Evolutionary conservation across 1,140 invertebrate genomes (phyloP), one percentile per base, ranked within the genome.

Genomic region (Drosophila kepulauana): DNA sequence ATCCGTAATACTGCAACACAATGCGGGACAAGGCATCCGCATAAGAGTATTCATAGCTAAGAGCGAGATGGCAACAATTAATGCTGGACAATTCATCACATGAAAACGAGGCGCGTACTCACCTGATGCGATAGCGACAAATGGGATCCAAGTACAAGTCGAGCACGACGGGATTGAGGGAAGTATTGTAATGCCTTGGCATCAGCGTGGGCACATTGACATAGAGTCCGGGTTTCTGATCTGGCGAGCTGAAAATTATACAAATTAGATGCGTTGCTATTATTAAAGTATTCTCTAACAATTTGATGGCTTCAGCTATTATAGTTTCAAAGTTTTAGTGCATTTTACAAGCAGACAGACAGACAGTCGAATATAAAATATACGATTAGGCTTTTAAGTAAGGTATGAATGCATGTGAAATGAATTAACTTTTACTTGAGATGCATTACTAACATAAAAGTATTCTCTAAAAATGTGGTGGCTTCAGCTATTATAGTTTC

Each of bases 41-140:
- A 68, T 92, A 78, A 1, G 91, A 92, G 62, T 91, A 91, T 59
- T 82, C 80, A 66, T 91, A 92, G 78, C 90, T 92, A 16, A 5
- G 58, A 82, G 46, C 1, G 74, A 75, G 49, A 69, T 0, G 8
- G 43, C 11, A 30, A 59, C 43, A 58, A 25, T 25, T 11, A n/a
- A 10, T 33, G 41, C 16, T 15, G 3, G 28, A 35, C 10, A 35
- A 13, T 6, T 1, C 10, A 52, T 11, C 0, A 16, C n/a, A 7
- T 10, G 15, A 58, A 30, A 58, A n/a, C 30, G 66, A 38, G 46
- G 10, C 1, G 7, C 20, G 11, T 8, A 65, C 51, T 64, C 82
- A 94, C 94, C 93, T 94, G 13, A 96, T 93, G 66, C 81, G 82
- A 82, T 95, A 95, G 11, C 92, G 92, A 81, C 95, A 96, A 6